Percentiles rank a stretch among this genome's conserved stretches.
These are phyloP conservation scores for Phoxinus phoxinus DNA, from an alignment of 2,113 vertebrate genomes.

Conservation along the genomic window DNA sequence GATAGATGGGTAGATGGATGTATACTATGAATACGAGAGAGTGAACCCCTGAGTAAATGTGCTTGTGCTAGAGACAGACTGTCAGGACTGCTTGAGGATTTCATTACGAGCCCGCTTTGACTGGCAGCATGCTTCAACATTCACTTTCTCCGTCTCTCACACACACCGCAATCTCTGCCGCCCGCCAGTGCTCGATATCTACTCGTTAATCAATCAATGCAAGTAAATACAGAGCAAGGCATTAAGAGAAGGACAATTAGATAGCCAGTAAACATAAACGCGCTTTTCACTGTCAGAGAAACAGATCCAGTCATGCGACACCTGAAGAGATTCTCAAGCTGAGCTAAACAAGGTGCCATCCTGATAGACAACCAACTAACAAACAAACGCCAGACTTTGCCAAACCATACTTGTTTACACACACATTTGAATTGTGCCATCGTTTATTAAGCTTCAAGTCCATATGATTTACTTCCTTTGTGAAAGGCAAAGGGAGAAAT, in stretches of 20 bases:
- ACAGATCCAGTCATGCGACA: not conserved
- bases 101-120: slow-evolving; percentile 35
- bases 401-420: not conserved
- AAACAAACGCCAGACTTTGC: not conserved
- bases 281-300: not conserved
- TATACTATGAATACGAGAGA: not conserved
- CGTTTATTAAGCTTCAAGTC: not conserved
- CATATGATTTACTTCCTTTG: not conserved
- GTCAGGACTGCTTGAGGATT: slow-evolving; percentile 53
- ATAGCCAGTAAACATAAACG: not conserved
- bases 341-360: not conserved
- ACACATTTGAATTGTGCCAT: not conserved
- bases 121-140: slow-evolving; percentile 30
- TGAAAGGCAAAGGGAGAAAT: not conserved
- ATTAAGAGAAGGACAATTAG: slow-evolving; percentile 28
- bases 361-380: not conserved
- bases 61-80: slow-evolving; percentile 38
- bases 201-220: slow-evolving; percentile 46
- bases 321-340: not conserved
- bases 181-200: slow-evolving; percentile 27
- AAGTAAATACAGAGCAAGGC: slow-evolving; percentile 15
- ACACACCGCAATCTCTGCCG: not conserved
- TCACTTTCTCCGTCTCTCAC: slow-evolving; percentile 15
- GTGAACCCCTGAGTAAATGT: slow-evolving; percentile 30
- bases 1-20: slow-evolving; percentile 12